Evolutionary conservation across 2,888 invertebrate species (phyloP), one percentile per base, ranked within the genome.

Genomic region (Oligia strigilis): DNA sequence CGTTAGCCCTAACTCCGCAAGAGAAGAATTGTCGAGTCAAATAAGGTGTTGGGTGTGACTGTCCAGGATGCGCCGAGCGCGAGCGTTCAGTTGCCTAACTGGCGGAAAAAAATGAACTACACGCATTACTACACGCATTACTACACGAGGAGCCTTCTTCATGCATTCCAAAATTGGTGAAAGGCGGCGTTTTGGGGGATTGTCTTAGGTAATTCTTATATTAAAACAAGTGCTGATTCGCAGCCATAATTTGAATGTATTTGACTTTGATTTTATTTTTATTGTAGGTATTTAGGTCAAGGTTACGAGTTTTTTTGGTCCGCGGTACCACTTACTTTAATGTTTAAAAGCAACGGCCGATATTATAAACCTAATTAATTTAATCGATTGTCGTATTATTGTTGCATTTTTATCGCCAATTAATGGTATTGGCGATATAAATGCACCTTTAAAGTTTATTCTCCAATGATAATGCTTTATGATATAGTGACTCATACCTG

Each of bases 281-380:
- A 23, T 19, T 36, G 5, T 4, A n/a, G 3, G 13, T 9, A 55
- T 36, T 23, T 73, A 80, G 55, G 74, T 80, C 67, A 75, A 62
- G 55, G 62, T 75, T 40, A n/a, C n/a, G n/a, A n/a, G 14, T 55
- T 0, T n/a, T 52, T 13, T 13, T 6, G 11, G 36, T 55, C 29
- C 36, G 29, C 36, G 3, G 14, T 49, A 43, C 14, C 29, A 11
- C 19, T 78, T 49, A 60, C 14, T 29, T 40, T 2, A 40, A 14
- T 19, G 1, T 40, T 67, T 62, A n/a, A 55, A 29, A 17, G 19
- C 11, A 23, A 40, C 19, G 49, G 3, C 58, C 49, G 65, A 40
- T 49, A 49, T 14, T 49, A 49, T 23, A 65, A 80, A 80, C 17
- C 49, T 17, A 65, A 65, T 80, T 58, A 11, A 29, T n/a, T 46